Conservation (phyloP, 1,140 invertebrate species). For the Prorops nasuta region DNA sequence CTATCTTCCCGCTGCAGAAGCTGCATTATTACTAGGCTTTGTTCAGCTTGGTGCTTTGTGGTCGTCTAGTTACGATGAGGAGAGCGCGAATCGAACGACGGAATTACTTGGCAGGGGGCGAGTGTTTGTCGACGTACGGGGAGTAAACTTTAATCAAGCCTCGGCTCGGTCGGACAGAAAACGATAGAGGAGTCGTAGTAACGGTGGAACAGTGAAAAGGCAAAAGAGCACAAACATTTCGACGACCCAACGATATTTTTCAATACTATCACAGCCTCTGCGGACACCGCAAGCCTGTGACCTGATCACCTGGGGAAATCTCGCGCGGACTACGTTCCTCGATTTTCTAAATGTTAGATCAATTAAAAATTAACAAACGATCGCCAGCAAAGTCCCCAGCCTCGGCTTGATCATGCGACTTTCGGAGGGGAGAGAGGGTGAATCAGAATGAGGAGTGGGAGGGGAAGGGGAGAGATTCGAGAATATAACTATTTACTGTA, state of each 20-base stretch:
- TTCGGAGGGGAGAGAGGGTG: slow-evolving; percentile 17
- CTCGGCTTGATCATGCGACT: not conserved
- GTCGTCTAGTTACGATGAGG: no score
- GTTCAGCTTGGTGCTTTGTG: no score
- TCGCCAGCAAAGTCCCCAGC: slow-evolving; percentile 12
- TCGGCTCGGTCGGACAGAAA: slow-evolving; percentile 7
- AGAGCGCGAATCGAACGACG: no score
- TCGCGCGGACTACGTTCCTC: slow-evolving; percentile 21
- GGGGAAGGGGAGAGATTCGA: slow-evolving; percentile 12
- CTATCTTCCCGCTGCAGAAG: no score
- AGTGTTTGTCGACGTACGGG: slow-evolving; percentile 13
- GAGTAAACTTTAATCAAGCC: slow-evolving; percentile 41
- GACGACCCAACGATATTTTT: slow-evolving; percentile 41
- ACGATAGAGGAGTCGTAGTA: not conserved
- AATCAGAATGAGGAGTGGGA: slow-evolving; percentile 5
- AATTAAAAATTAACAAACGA: slow-evolving; percentile 42
- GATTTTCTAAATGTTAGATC: slow-evolving; percentile 48
- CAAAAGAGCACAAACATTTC: slow-evolving; percentile 31
- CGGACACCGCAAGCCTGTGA: no score
- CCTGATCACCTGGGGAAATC: slow-evolving; percentile 46
- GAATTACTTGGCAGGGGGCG: no score
- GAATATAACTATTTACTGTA: no score
- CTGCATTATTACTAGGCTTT: no score
- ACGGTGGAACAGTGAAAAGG: slow-evolving; percentile 21
- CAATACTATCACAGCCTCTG: slow-evolving; percentile 34